Base-by-base conservation (phyloP, 2,888 invertebrate species). In the Dorcus hopei region DNA sequence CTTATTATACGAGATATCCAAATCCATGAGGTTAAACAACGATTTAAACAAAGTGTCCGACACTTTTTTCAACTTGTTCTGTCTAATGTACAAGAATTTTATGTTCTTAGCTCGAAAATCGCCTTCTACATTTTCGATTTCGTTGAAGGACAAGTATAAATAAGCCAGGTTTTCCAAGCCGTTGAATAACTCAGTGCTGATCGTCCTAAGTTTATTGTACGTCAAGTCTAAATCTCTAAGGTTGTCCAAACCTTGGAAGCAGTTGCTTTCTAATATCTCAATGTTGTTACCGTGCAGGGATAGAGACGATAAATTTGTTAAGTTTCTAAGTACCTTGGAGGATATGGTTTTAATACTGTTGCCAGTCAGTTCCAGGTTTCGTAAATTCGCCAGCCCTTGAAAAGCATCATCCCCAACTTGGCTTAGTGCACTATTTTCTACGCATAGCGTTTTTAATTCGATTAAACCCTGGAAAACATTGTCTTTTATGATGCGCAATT, bases 221-320 rank as follows among this genome's bases (percentile, higher is more conserved):
- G 65, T 61, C 8, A 67, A 47, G 33, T 66, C 67, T 40, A 67
- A 53, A 19, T 63, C 59, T 23, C 53, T 59, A 39, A 67, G 54
- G 33, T 60, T 62, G 8, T 49, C 49, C 43, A 68, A 54, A 23
- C 61, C 64, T 3, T 43, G n/a, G 42, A 68, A 58, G 11, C 61
- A 60, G 16, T 61, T 59, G 2, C 50, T 48, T 8, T 65, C 59
- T 3, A 68, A 52, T 42, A 59, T 61, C n/a, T 55, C 63, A 16
- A 68, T 65, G 8, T 63, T 61, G 41, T 66, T 68, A 39, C 66
- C 56, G 49, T 67, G 63, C 52, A 69, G 53, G 53, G 59, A 59
- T 9, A 69, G 58, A 47, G 66, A 66, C 3, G 54, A 54, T 33
- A 69, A 51, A 39, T 61, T 64, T 11, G 42, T 52, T 23, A 65